phyloP scores from a whole-genome alignment of 53 echinoderm and acorn worm genomes.

The Echinarachnius parma region DNA sequence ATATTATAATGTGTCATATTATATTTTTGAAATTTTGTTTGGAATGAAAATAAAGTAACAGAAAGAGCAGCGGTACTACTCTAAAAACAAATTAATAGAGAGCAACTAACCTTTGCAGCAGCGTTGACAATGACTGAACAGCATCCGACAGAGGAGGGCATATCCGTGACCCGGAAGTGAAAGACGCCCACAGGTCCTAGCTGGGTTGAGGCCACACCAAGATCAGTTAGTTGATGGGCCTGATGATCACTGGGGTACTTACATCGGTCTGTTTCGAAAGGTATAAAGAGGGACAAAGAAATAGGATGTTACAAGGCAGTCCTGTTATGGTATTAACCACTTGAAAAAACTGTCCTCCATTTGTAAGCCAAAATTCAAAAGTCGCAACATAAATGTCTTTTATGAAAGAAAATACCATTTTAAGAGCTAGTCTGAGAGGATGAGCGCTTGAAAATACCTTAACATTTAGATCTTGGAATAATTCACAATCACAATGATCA shows the following conservation, averaged over 20 bases:
- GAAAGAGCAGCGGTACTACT: background rate
- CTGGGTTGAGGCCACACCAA: slow-evolving; percentile 61
- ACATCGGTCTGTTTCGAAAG: slow-evolving; percentile 54
- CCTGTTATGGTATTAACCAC: too few relatives aligned
- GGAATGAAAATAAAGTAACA: background rate
- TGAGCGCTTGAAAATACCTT: too few relatives aligned
- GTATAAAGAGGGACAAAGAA: background rate
- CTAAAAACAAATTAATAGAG: background rate
- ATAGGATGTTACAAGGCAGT: too few relatives aligned
- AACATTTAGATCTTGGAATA: too few relatives aligned
- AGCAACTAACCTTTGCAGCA: slow-evolving; percentile 46
- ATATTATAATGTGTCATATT: too few relatives aligned
- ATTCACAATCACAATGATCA: too few relatives aligned
- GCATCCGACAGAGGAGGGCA: slow-evolving; percentile 60
- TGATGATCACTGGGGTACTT: slow-evolving; percentile 37
- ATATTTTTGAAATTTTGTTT: too few relatives aligned
- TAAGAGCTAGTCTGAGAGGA: too few relatives aligned
- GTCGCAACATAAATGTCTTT: too few relatives aligned
- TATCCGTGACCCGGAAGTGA: slow-evolving; percentile 72
- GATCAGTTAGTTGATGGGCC: slow-evolving; percentile 46
- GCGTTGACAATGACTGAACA: slow-evolving; percentile 76
- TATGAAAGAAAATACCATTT: too few relatives aligned
- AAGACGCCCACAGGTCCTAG: slow-evolving; percentile 65
- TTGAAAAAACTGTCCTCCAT: too few relatives aligned
- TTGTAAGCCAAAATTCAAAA: too few relatives aligned